Conservation (phyloP, 23 tunicate species). For the Pegea sp. region DNA sequence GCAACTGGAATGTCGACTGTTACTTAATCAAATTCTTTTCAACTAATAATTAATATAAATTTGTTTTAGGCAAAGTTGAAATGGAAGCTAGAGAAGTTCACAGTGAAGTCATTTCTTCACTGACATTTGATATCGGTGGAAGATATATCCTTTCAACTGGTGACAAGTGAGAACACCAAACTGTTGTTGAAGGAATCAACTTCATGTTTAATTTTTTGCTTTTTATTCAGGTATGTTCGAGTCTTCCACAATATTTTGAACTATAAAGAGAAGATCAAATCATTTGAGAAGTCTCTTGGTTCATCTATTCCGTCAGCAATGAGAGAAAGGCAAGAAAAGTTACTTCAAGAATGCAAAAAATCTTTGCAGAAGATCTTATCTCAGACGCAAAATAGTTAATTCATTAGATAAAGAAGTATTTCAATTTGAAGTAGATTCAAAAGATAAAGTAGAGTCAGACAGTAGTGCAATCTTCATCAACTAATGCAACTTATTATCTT, state of each 20-base stretch:
- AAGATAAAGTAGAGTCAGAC: no score
- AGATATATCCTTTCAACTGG: slow-evolving; percentile 50
- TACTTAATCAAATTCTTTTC: not conserved
- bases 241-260: slow-evolving; percentile 62
- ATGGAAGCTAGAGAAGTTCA: slow-evolving; percentile 38
- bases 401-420: no score
- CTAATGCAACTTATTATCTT: no score
- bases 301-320: slow-evolving; percentile 12
- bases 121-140: slow-evolving; percentile 58
- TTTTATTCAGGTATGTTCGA: slow-evolving; percentile 28
- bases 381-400: no score
- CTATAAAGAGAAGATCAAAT: slow-evolving; percentile 63
- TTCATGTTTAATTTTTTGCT: slow-evolving; percentile 1
- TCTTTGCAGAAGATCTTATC: slow-evolving; percentile 2
- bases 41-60: not conserved
- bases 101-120: slow-evolving; percentile 19
- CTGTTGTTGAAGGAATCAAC: not conserved
- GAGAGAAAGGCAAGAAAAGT: slow-evolving; percentile 23
- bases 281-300: slow-evolving; percentile 12
- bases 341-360: slow-evolving; percentile 15
- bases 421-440: no score
- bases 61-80: slow-evolving; percentile 26
- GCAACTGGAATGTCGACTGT: no score
- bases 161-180: slow-evolving; percentile 29
- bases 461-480: no score